Percentiles rank a stretch among this genome's conserved stretches.
phyloP scores from a whole-genome alignment of 1,140 invertebrate genomes.

The Oncopodura yosiiana region DNA sequence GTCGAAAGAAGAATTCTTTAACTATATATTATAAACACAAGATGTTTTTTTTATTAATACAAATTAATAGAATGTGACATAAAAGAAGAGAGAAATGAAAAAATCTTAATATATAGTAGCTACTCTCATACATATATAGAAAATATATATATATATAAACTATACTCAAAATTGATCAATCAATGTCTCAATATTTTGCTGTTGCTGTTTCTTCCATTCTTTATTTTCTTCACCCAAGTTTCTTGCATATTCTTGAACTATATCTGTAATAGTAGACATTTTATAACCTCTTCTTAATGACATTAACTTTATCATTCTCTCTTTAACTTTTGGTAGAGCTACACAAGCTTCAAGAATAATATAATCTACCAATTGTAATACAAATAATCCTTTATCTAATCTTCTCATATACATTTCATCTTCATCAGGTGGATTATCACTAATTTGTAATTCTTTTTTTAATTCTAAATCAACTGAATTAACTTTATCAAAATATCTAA shows the following conservation, averaged over 20 bases:
- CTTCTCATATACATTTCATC: conserved; percentile 79
- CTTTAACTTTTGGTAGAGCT: conserved; percentile 65
- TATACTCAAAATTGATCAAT: conserved; percentile 81
- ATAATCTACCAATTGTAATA: conserved; percentile 89
- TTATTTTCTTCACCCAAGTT: conserved; percentile 81
- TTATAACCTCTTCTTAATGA: conserved; percentile 81
- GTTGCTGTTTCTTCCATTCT: conserved; percentile 75
- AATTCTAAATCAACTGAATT: conserved; percentile 70
- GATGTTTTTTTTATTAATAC: background rate
- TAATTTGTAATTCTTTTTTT: conserved; percentile 46
- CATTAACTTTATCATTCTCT: conserved; percentile 77
- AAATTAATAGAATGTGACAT: background rate
- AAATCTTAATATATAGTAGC: background rate
- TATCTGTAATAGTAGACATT: conserved; percentile 81
- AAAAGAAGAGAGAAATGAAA: no score
- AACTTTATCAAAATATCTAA: conserved; percentile 93
- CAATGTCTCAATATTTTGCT: conserved; percentile 81
- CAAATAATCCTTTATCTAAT: conserved; percentile 87
- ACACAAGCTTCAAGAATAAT: conserved; percentile 88
- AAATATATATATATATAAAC: background rate
- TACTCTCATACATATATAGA: background rate
- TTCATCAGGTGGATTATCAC: conserved; percentile 54
- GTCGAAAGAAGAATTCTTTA: no score
- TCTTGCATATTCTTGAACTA: conserved; percentile 75
- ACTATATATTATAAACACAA: background rate